Conservation (phyloP, 1,140 invertebrate species). For the Cataglyphis hispanica region DNA sequence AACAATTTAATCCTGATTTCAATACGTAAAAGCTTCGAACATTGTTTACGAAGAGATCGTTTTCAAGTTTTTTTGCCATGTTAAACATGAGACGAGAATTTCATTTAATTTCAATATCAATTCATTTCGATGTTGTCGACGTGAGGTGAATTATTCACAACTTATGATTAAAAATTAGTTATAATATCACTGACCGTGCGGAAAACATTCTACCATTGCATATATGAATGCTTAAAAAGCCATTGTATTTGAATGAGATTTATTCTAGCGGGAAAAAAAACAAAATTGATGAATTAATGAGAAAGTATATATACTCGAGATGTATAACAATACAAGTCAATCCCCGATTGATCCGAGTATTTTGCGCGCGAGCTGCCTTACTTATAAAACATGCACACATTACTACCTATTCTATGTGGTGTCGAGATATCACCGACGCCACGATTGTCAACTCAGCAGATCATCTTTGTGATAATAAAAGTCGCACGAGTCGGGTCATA, state of each 20-base stretch:
- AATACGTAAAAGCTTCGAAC: not conserved
- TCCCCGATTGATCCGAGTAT: not conserved
- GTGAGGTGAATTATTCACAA: not conserved
- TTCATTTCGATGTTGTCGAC: not conserved
- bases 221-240: not conserved
- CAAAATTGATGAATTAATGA: conserved; percentile 34
- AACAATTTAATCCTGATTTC: not conserved
- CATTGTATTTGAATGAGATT: not conserved
- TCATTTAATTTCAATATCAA: not conserved
- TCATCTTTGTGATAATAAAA: not conserved
- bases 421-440: not conserved
- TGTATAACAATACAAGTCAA: not conserved
- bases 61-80: not conserved
- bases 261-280: not conserved
- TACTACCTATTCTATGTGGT: not conserved
- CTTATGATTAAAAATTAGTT: conserved; percentile 31
- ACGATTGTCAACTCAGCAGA: conserved; percentile 31
- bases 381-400: not conserved
- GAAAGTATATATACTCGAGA: not conserved
- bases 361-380: conserved; percentile 7
- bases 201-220: not conserved
- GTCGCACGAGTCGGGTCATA: not conserved
- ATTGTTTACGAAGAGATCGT: not conserved
- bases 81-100: not conserved
- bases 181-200: not conserved